A percentile compares a stretch with the other conserved stretches of the same genome.
These are phyloP conservation scores for Hirudinaria manillensis DNA, from an alignment of 2,888 invertebrate genomes.

Conservation along the genomic window DNA sequence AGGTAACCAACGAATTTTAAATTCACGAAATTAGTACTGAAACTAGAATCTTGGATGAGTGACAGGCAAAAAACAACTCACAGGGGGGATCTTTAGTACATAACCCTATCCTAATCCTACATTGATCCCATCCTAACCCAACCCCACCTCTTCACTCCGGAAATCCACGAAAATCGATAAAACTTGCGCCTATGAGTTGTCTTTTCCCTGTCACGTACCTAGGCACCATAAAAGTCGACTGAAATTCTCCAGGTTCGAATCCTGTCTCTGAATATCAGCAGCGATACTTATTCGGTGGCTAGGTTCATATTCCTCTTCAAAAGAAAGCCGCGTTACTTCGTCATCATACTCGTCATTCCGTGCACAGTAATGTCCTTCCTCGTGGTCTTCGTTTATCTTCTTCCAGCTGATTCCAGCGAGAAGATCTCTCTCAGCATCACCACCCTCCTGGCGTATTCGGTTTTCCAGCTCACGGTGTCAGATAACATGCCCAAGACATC, in stretches of 20 bases:
- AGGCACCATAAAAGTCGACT: too few species aligned
- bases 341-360: slow-evolving; percentile 23
- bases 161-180: too few species aligned
- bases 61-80: too few species aligned
- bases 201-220: too few species aligned
- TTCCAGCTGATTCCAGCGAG: slow-evolving; percentile 20
- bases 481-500: slow-evolving; percentile 31
- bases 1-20: slow-evolving; percentile 11
- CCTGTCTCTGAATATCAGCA: not conserved
- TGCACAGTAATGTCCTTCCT: slow-evolving; percentile 24
- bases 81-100: too few species aligned
- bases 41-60: too few species aligned
- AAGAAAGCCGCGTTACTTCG: slow-evolving; percentile 24
- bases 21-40: not conserved
- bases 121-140: too few species aligned
- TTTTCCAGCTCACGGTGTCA: slow-evolving; percentile 25
- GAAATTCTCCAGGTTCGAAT: slow-evolving; percentile 10
- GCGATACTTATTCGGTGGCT: slow-evolving; percentile 7
- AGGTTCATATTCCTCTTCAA: slow-evolving; percentile 20
- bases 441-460: slow-evolving; percentile 28
- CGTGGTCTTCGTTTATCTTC: slow-evolving; percentile 27
- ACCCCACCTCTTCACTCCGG: too few species aligned
- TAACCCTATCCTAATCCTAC: too few species aligned
- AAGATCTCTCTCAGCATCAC: slow-evolving; percentile 29
- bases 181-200: too few species aligned